Evolutionary conservation across 1,140 invertebrate genomes (phyloP).

Genomic region (Heterodera schachtii): DNA sequence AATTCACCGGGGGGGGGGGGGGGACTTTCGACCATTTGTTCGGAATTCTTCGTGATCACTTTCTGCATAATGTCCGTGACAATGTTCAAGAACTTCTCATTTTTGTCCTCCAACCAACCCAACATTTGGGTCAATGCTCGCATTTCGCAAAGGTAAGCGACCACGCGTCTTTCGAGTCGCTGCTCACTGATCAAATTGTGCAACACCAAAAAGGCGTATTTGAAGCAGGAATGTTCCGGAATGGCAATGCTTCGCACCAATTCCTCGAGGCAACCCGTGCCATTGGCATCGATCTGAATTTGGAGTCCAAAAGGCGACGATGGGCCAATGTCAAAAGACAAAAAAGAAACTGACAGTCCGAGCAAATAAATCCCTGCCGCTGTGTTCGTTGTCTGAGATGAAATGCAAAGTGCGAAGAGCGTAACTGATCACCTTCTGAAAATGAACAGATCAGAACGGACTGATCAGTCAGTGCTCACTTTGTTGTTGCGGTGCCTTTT

Average conservation of each 20-base stretch:
- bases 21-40: slow-evolving; percentile 48
- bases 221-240: slow-evolving; percentile 37
- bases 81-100: slow-evolving; percentile 45
- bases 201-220: slow-evolving; percentile 48
- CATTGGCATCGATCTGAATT: slow-evolving; percentile 18
- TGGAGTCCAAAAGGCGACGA: not conserved
- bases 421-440: slow-evolving; percentile 32
- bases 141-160: slow-evolving; percentile 41
- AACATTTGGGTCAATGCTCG: slow-evolving; percentile 36
- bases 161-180: slow-evolving; percentile 22
- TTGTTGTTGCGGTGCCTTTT: slow-evolving; percentile 42
- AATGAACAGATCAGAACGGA: not conserved
- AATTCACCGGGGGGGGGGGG: slow-evolving; percentile 2
- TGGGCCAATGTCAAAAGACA: not conserved
- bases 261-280: slow-evolving; percentile 33
- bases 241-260: slow-evolving; percentile 36
- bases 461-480: slow-evolving; percentile 13
- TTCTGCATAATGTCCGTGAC: slow-evolving; percentile 44
- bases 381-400: slow-evolving; percentile 46
- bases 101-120: slow-evolving; percentile 42
- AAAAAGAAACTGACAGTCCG: slow-evolving; percentile 1
- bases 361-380: slow-evolving; percentile 45
- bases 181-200: slow-evolving; percentile 49
- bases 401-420: slow-evolving; percentile 41
- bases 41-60: slow-evolving; percentile 36